Evolutionary conservation across 2,113 vertebrate species (phyloP).

Genomic region (Chiloscyllium plagiosum): DNA sequence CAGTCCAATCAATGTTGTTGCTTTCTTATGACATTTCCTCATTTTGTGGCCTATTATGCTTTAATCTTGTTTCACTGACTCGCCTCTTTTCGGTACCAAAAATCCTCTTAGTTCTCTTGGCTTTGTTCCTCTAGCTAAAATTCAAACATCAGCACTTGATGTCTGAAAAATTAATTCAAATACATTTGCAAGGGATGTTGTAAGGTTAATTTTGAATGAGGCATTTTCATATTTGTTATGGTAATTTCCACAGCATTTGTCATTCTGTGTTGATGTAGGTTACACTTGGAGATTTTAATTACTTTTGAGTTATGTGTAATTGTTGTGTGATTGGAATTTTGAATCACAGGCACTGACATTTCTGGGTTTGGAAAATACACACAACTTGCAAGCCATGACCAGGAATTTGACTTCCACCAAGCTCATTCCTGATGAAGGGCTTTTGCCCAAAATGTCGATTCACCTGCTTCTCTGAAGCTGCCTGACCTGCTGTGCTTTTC

Average conservation of each 20-base stretch:
- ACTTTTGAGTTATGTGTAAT: too few species aligned
- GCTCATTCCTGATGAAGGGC: too few species aligned
- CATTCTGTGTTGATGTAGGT: too few species aligned
- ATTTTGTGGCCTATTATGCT: not conserved
- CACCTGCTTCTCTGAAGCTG: too few species aligned
- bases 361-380: not conserved
- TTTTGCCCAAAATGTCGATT: too few species aligned
- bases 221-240: not conserved
- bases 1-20: not conserved
- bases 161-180: not conserved
- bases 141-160: not conserved
- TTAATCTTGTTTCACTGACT: not conserved
- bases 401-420: too few species aligned
- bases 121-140: conserved; percentile 10
- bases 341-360: not conserved
- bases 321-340: not conserved
- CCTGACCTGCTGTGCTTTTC: too few species aligned
- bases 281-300: too few species aligned
- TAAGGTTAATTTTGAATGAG: not conserved
- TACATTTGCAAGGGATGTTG: not conserved
- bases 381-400: not conserved
- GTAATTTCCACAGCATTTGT: not conserved
- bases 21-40: not conserved
- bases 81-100: not conserved
- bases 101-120: not conserved